phyloP scores from a whole-genome alignment of 1,140 invertebrate genomes.

The Drosophila sechellia region DNA sequence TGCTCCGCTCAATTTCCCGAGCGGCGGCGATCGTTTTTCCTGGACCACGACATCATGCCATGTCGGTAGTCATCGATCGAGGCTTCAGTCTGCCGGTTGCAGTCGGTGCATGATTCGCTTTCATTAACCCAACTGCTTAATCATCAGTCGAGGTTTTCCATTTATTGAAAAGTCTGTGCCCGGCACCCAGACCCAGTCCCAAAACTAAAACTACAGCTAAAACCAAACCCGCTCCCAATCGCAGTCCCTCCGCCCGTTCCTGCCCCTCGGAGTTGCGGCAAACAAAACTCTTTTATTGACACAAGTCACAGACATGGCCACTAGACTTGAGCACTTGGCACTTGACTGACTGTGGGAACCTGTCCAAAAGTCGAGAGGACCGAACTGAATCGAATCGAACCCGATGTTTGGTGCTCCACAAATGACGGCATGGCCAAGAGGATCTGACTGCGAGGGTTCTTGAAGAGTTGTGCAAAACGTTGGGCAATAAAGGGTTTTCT shows the following conservation, averaged over 20 bases:
- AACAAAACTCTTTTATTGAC: conserved; percentile 70
- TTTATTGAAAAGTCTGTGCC: conserved; percentile 61
- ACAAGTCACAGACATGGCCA: conserved; percentile 59
- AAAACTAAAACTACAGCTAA: neutral
- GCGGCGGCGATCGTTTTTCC: conserved; percentile 51
- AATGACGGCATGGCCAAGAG: conserved; percentile 13
- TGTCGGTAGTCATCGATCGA: conserved; percentile 48
- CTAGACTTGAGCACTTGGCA: conserved; percentile 51
- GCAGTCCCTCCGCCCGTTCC: neutral
- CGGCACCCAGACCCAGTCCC: conserved; percentile 3
- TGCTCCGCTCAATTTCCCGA: conserved; percentile 57
- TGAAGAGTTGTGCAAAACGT: neutral
- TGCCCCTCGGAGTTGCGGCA: conserved; percentile 13
- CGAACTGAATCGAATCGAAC: conserved; percentile 1
- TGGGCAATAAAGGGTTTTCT: neutral
- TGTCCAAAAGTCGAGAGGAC: conserved; percentile 34
- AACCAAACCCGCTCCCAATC: neutral
- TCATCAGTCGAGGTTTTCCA: conserved; percentile 60
- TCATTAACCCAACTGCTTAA: conserved; percentile 80
- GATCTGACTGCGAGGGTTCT: conserved; percentile 17
- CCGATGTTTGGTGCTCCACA: conserved; percentile 12
- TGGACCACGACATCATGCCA: conserved; percentile 55
- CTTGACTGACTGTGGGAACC: conserved; percentile 65
- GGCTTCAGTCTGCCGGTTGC: conserved; percentile 25
- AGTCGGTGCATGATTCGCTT: conserved; percentile 76